A percentile compares a stretch with the other conserved stretches of the same genome.
Evolutionary conservation across 1,140 invertebrate species (phyloP).

Genomic region (Holcopasites calliopsidis): DNA sequence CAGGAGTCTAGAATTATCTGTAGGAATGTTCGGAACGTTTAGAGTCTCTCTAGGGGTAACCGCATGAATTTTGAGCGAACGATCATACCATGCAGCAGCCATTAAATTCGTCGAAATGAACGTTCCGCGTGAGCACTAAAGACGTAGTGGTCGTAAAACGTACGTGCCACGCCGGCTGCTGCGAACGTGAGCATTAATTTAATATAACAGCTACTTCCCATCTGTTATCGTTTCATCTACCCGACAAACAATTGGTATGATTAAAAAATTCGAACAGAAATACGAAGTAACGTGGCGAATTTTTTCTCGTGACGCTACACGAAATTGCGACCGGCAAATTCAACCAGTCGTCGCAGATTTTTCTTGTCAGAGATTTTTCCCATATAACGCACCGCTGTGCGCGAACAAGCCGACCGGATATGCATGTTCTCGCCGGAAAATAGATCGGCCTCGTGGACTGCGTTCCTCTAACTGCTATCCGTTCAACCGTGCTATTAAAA

Average conservation of each 20-base stretch:
- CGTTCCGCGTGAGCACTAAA: constrained; percentile 5
- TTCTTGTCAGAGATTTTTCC: constrained; percentile 19
- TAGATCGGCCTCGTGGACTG: neutral
- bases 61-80: constrained; percentile 25
- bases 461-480: neutral
- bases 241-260: no score
- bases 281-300: neutral
- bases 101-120: constrained; percentile 10
- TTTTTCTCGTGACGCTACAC: neutral
- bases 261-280: neutral
- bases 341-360: constrained; percentile 28
- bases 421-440: constrained; percentile 3
- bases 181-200: constrained; percentile 22
- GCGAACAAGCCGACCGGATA: neutral
- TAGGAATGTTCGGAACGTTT: constrained; percentile 19
- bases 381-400: neutral
- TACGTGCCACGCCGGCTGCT: constrained; percentile 17
- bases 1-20: neutral
- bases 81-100: neutral
- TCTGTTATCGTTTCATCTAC: neutral
- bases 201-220: neutral
- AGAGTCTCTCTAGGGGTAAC: no score
- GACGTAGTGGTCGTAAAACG: neutral
- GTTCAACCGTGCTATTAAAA: no score
- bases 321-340: neutral